These are phyloP conservation scores for Sarcophaga subvicina DNA, from an alignment of 2,888 invertebrate genomes.

Conservation along the genomic window DNA sequence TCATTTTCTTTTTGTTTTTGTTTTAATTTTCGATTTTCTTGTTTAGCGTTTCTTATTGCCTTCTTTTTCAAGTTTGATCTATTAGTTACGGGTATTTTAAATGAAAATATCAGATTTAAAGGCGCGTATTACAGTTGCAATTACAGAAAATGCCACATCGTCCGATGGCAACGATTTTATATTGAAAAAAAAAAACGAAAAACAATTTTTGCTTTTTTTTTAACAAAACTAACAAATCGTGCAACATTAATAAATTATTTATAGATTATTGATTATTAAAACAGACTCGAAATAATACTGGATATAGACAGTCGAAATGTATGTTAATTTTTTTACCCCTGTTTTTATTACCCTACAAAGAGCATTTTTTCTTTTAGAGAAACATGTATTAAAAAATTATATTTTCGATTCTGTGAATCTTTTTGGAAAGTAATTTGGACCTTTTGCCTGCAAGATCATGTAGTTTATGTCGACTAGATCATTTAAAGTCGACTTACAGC, in stretches of 20 bases:
- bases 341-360: slow-evolving; percentile 2
- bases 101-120: slow-evolving; percentile 61
- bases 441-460: no score
- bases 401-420: no score
- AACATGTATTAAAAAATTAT: no score
- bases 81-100: slow-evolving; percentile 50
- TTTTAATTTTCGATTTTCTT: slow-evolving; percentile 1
- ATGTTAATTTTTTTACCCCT: slow-evolving; percentile 24
- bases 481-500: no score
- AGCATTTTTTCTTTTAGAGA: background rate
- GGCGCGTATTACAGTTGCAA: slow-evolving; percentile 69
- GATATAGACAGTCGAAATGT: background rate
- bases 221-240: slow-evolving; percentile 45
- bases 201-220: background rate
- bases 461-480: no score
- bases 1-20: background rate
- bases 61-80: slow-evolving; percentile 50
- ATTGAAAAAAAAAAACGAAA: background rate
- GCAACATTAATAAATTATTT: slow-evolving; percentile 58
- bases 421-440: no score
- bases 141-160: slow-evolving; percentile 57
- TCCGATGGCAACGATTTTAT: slow-evolving; percentile 20
- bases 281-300: background rate
- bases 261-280: slow-evolving; percentile 57
- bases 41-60: background rate